Evolutionary conservation across 1,140 invertebrate species (phyloP).

Genomic region (Drosophila kurseongensis): DNA sequence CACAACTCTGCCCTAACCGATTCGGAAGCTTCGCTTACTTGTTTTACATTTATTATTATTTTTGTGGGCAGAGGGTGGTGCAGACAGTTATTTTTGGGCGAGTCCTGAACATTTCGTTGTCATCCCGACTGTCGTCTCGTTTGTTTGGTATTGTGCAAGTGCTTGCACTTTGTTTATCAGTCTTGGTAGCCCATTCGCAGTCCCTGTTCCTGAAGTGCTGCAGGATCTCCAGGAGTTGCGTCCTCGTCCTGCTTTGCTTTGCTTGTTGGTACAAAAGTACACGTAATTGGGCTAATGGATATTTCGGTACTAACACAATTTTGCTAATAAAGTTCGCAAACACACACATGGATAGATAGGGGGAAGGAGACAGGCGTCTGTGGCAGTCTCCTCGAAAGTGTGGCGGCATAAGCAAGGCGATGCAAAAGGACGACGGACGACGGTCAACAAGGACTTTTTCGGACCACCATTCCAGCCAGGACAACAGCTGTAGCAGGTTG

Average conservation of each 20-base stretch:
- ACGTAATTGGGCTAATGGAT: conserved; percentile 82
- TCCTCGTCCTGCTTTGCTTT: conserved; percentile 8
- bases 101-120: conserved; percentile 25
- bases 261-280: conserved; percentile 69
- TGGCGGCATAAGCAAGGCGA: conserved; percentile 45
- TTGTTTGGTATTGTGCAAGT: conserved; percentile 64
- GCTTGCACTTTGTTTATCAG: conserved; percentile 68
- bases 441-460: conserved; percentile 14
- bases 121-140: conserved; percentile 52
- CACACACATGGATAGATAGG: conserved; percentile 49
- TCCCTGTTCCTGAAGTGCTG: conserved; percentile 18
- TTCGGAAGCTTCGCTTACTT: conserved; percentile 25
- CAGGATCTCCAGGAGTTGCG: conserved; percentile 19
- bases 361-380: conserved; percentile 3
- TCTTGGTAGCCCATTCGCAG: conserved; percentile 24
- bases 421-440: conserved; percentile 9
- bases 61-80: background rate
- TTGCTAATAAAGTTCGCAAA: conserved; percentile 82
- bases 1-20: background rate
- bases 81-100: conserved; percentile 32
- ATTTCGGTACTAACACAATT: conserved; percentile 82
- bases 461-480: conserved; percentile 23
- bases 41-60: conserved; percentile 43
- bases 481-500: conserved; percentile 52
- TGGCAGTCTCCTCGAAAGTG: conserved; percentile 36